A percentile compares a stretch with the other conserved stretches of the same genome.
Evolutionary conservation across 2,113 vertebrate species (phyloP).

Genomic region (Agapornis roseicollis): DNA sequence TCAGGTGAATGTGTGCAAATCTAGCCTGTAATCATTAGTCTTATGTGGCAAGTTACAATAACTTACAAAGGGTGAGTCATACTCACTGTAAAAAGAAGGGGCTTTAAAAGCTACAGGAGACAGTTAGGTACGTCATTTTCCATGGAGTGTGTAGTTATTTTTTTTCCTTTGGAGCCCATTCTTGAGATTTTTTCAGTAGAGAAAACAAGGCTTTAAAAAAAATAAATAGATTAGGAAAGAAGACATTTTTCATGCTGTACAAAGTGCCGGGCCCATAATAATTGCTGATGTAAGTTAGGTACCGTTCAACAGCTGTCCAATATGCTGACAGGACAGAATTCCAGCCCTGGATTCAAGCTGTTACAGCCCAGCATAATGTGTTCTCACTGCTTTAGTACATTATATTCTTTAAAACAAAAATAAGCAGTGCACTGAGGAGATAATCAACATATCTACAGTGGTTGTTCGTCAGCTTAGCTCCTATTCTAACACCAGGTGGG

Average conservation of each 20-base stretch:
- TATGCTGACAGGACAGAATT: background rate
- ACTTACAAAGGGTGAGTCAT: background rate
- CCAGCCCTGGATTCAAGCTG: slow-evolving; percentile 12
- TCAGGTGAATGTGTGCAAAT: background rate
- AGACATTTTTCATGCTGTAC: background rate
- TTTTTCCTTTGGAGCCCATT: background rate
- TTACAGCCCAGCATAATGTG: background rate
- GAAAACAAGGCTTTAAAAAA: background rate
- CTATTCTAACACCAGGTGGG: background rate
- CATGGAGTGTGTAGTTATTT: background rate
- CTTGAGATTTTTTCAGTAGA: background rate
- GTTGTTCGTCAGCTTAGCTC: background rate
- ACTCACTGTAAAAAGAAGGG: background rate
- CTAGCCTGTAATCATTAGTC: background rate
- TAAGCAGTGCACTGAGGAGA: background rate
- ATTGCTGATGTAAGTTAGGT: background rate
- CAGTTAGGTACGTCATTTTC: background rate
- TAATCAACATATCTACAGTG: background rate
- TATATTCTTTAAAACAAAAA: background rate
- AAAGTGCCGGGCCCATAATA: background rate
- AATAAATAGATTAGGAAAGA: background rate
- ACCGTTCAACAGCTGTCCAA: background rate
- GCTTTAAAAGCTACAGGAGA: background rate
- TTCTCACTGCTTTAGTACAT: background rate
- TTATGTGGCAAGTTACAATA: background rate